These are phyloP conservation scores for Phengaris alcon DNA, from an alignment of 2,888 invertebrate species.

Conservation along the genomic window DNA sequence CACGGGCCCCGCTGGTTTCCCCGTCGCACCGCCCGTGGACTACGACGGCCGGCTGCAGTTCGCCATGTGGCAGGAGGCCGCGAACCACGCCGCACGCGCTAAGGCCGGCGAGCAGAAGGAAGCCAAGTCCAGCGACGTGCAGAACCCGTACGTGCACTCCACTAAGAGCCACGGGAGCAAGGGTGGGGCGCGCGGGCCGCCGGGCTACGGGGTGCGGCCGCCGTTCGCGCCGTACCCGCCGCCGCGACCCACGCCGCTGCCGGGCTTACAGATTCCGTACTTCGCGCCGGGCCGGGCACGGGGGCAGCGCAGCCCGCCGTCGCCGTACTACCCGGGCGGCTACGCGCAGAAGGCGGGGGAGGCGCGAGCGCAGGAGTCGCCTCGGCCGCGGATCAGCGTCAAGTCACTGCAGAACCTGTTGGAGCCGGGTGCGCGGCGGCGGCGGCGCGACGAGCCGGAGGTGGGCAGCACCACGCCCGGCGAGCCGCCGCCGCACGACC, in stretches of 20 bases:
- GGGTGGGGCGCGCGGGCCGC: conserved; percentile 36
- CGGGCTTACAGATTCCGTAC: conserved; percentile 66
- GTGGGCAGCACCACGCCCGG: conserved; percentile 83
- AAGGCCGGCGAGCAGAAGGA: conserved; percentile 61
- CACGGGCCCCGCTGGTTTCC: conserved; percentile 65
- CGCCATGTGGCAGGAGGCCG: conserved; percentile 85
- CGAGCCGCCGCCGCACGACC: conserved; percentile 68
- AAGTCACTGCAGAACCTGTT: conserved; percentile 81
- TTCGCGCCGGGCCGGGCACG: conserved; percentile 49
- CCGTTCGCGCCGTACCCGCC: background rate
- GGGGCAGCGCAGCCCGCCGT: conserved; percentile 60
- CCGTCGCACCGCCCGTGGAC: conserved; percentile 69
- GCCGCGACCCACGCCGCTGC: conserved; percentile 49
- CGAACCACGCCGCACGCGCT: conserved; percentile 73
- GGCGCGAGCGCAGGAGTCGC: conserved; percentile 64
- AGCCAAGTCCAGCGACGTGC: conserved; percentile 63
- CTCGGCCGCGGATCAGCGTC: conserved; percentile 80
- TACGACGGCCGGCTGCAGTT: conserved; percentile 79
- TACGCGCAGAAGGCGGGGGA: conserved; percentile 44
- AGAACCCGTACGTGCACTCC: conserved; percentile 69
- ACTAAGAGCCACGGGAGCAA: conserved; percentile 64
- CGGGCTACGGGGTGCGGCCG: background rate
- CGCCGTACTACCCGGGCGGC: conserved; percentile 61
- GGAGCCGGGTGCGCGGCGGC: conserved; percentile 65
- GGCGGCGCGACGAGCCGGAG: conserved; percentile 78